Percentiles rank a stretch among this genome's conserved stretches.
Evolutionary conservation across 2,888 invertebrate species (phyloP).

Genomic region (Hemaris fuciformis): DNA sequence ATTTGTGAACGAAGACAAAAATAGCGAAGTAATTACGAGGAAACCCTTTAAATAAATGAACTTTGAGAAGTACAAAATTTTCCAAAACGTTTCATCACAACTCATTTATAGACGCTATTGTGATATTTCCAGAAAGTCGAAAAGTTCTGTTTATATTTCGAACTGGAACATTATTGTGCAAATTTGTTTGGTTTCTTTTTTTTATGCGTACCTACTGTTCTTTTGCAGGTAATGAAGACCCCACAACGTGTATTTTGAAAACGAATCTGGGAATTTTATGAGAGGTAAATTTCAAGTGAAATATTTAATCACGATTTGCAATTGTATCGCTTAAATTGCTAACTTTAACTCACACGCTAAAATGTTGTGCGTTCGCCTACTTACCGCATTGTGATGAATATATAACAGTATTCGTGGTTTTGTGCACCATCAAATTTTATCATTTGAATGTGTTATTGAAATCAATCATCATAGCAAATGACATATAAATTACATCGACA

Average conservation of each 20-base stretch:
- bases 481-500: not conserved
- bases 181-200: conserved; percentile 22
- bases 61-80: not conserved
- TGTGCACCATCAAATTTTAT: not conserved
- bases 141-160: not conserved
- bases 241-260: conserved; percentile 60
- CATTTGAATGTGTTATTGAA: not conserved
- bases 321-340: conserved; percentile 30
- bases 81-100: not conserved
- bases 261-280: conserved; percentile 65
- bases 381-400: conserved; percentile 1
- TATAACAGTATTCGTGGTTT: not conserved
- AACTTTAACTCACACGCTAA: conserved; percentile 27
- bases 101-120: not conserved
- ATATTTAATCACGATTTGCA: conserved; percentile 24
- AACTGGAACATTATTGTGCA: not conserved
- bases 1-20: no score
- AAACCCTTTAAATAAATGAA: no score
- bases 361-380: not conserved
- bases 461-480: not conserved
- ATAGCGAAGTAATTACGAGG: no score
- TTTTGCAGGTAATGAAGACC: conserved; percentile 66
- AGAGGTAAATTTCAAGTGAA: conserved; percentile 55
- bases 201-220: conserved; percentile 24
- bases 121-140: not conserved